Evolutionary conservation across 2,797 vertebrate species (phyloP).

Genomic region (Rhincodon typus): DNA sequence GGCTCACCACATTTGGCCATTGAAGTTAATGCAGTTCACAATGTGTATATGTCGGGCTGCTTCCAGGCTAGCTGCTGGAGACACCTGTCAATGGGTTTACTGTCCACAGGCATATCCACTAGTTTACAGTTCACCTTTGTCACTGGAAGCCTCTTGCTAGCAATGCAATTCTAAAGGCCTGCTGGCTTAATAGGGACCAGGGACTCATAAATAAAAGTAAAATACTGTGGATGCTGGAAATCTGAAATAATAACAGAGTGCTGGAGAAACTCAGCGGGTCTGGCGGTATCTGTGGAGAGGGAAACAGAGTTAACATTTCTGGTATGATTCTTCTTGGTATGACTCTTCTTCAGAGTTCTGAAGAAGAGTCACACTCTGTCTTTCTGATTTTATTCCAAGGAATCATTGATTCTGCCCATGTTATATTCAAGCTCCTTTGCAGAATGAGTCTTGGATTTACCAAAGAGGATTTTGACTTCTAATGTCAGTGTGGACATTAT

Average conservation of each 20-base stretch:
- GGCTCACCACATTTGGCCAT: neutral
- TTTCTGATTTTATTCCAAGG: neutral
- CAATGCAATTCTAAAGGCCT: neutral
- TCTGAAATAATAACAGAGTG: too few relatives aligned
- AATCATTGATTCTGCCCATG: neutral
- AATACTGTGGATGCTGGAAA: too few relatives aligned
- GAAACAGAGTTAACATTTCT: too few relatives aligned
- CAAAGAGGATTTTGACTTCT: neutral
- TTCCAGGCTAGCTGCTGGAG: neutral
- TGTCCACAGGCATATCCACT: neutral
- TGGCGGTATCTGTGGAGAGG: too few relatives aligned
- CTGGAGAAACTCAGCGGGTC: too few relatives aligned
- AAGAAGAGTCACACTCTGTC: too few relatives aligned
- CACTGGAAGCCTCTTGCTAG: neutral
- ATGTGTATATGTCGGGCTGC: neutral
- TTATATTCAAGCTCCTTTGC: neutral
- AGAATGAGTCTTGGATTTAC: too few relatives aligned
- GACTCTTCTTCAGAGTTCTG: too few relatives aligned
- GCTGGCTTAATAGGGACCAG: neutral
- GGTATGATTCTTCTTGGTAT: too few relatives aligned
- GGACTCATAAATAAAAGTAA: too few relatives aligned
- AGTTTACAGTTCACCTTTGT: neutral
- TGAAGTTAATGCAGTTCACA: neutral
- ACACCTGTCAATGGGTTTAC: neutral
- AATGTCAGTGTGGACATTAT: neutral